Evolutionary conservation across 1,140 invertebrate genomes (phyloP), one percentile per base, ranked within the genome.

Genomic region (Chironomus striatipennis): DNA sequence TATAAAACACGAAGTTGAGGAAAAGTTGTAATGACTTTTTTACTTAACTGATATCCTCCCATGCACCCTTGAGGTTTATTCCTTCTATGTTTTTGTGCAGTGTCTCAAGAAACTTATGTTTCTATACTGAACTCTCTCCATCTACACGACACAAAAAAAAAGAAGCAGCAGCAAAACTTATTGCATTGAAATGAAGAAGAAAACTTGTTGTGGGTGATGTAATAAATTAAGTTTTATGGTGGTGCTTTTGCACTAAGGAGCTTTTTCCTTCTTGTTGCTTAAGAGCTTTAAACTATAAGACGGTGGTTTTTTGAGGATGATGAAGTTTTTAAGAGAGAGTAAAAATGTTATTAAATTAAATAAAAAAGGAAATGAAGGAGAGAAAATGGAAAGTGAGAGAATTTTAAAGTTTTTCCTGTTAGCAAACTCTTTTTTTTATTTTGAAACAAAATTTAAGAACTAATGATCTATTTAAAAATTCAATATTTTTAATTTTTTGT

Each of bases 11-110:
- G 20, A 70, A 70, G 18, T 17, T 18, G 64, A 7, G 18, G 18
- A 70, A 70, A 70, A 70, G 65, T 70, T 70, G 17, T 70, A 70
- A 70, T 70, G 65, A 70, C 65, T 70, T 70, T 70, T 70, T 57
- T 67, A 8, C 20, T 70, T 10, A 70, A 70, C 17, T 70, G 65
- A 70, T 17, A 70, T 20, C 18, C 20, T 21, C 18, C 65, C n/a
- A 18, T 57, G 47, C 47, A 57, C 12, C 24, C 24, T 34, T 34
- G 24, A 34, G 24, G 24, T 34, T 34, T 34, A 34, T 34, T 34
- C 24, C 24, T 34, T 34, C 24, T n/a, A n/a, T n/a, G 5, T 34
- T 34, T 34, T 34, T 47, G 15, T 12, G 43, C 43, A 47, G 4
- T n/a, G n/a, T 12, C 47, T 12, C 47, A 57, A n/a, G 4, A 57